Percentiles rank a stretch among this genome's conserved stretches.
phyloP scores from a whole-genome alignment of 2,113 vertebrate genomes.

The Ivindomyrus marchei region DNA sequence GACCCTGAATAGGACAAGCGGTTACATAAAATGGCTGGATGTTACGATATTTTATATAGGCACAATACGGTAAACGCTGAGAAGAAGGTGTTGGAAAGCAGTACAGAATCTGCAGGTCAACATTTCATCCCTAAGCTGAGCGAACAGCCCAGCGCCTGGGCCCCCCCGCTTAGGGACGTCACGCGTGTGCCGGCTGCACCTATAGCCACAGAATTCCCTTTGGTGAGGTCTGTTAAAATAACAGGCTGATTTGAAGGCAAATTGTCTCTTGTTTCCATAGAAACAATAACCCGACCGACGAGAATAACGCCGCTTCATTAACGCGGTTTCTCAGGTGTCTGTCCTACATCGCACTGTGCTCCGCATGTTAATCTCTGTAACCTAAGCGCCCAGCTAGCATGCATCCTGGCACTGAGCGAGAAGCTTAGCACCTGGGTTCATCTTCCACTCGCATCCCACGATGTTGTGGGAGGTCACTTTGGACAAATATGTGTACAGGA shows the following conservation, averaged over 20 bases:
- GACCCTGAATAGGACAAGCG: neutral
- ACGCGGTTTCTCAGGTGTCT: neutral
- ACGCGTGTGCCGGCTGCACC: neutral
- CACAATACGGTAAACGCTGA: neutral
- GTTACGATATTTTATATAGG: neutral
- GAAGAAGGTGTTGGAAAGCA: neutral
- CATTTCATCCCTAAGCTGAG: neutral
- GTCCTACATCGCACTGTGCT: neutral
- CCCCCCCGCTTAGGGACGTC: neutral
- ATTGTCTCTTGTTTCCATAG: slow-evolving; percentile 14
- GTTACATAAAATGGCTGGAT: neutral
- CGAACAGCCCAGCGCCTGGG: neutral
- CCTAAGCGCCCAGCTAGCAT: neutral
- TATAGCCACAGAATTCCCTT: neutral
- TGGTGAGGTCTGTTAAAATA: neutral
- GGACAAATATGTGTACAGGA: neutral
- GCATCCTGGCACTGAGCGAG: neutral
- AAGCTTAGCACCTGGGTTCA: neutral
- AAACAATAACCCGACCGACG: neutral
- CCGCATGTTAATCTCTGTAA: neutral
- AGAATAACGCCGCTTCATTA: neutral
- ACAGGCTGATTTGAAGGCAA: neutral
- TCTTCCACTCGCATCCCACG: neutral
- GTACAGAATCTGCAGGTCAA: neutral
- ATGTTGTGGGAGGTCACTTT: neutral